Evolutionary conservation across 2,797 vertebrate species (phyloP).

Genomic region (Poeciliopsis gracilis): DNA sequence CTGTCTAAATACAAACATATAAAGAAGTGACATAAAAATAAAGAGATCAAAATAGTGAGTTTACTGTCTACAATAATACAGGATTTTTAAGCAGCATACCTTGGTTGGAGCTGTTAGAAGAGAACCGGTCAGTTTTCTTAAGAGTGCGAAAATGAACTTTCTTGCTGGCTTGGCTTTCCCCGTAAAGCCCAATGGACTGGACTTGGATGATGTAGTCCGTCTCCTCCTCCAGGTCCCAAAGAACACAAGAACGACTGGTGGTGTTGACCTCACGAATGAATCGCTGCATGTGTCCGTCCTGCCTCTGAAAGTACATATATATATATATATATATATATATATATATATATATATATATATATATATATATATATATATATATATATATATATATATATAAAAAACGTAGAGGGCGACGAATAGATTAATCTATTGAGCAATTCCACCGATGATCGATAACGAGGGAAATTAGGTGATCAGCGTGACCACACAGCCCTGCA

Average conservation of each 20-base stretch:
- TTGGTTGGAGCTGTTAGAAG: slow-evolving; percentile 96
- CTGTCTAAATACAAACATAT: neutral
- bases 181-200: slow-evolving; percentile 92
- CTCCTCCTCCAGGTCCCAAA: slow-evolving; percentile 97
- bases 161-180: slow-evolving; percentile 94
- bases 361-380: too few relatives aligned
- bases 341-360: too few relatives aligned
- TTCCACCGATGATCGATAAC: slow-evolving; percentile 5
- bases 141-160: slow-evolving; percentile 93
- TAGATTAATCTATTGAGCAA: slow-evolving; percentile 1
- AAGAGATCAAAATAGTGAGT: neutral
- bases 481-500: neutral
- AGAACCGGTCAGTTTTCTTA: slow-evolving; percentile 91
- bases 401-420: neutral
- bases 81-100: slow-evolving; percentile 72
- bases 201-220: slow-evolving; percentile 96
- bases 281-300: slow-evolving; percentile 93
- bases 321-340: too few relatives aligned
- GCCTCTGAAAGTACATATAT: slow-evolving; percentile 79
- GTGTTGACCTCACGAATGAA: slow-evolving; percentile 98
- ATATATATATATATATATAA: neutral
- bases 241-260: slow-evolving; percentile 92
- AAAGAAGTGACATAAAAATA: neutral
- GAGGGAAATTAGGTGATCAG: slow-evolving; percentile 3
- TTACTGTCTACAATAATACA: neutral